Evolutionary conservation across 2,797 vertebrate species (phyloP).

Genomic region (Pogonophryne albipinna): DNA sequence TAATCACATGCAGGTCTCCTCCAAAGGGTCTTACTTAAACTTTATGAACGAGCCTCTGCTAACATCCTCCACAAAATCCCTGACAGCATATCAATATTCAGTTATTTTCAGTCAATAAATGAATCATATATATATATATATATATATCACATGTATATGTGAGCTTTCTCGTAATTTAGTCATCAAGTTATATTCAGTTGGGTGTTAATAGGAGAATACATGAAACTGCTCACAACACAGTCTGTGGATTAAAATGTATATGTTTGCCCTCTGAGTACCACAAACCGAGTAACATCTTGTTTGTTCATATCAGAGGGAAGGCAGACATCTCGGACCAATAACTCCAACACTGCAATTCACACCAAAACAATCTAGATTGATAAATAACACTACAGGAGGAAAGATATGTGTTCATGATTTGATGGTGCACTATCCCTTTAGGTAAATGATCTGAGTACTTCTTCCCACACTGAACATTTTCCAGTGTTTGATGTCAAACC

Average conservation of each 20-base stretch:
- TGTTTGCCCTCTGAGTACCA: too few relatives aligned
- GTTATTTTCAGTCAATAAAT: neutral
- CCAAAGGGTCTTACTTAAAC: slow-evolving; percentile 51
- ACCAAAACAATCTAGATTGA: too few relatives aligned
- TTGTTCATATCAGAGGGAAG: too few relatives aligned
- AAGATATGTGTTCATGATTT: too few relatives aligned
- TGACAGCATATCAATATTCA: neutral
- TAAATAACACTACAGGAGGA: too few relatives aligned
- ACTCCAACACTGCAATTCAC: too few relatives aligned
- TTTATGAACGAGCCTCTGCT: neutral
- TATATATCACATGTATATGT: neutral
- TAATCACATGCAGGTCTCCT: slow-evolving; percentile 41
- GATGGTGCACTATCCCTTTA: too few relatives aligned
- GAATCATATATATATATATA: too few relatives aligned
- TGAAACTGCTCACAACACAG: too few relatives aligned
- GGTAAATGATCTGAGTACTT: neutral
- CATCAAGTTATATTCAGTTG: neutral
- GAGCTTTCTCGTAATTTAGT: neutral
- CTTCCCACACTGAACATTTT: neutral
- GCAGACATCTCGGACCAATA: too few relatives aligned
- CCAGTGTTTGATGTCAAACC: neutral
- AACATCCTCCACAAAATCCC: neutral
- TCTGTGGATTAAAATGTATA: too few relatives aligned
- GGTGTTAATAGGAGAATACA: neutral
- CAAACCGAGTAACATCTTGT: too few relatives aligned